Conservation (phyloP, 2,888 invertebrate species). For the Euzetes globulus region DNA sequence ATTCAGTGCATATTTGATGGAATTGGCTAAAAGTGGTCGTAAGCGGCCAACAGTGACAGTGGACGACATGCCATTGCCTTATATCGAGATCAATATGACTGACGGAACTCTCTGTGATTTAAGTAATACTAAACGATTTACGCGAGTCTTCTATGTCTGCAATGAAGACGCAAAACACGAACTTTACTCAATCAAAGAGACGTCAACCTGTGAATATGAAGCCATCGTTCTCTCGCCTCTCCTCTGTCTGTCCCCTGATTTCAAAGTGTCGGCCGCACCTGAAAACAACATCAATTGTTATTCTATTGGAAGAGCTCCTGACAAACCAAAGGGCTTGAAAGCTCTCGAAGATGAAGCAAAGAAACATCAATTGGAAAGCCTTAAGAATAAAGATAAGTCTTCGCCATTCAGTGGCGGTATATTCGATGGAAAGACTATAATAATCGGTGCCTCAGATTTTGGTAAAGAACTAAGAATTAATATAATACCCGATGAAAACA, state of each 20-base stretch:
- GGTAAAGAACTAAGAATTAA: conserved; percentile 30
- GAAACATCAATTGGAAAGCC: conserved; percentile 25
- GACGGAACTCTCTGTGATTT: conserved; percentile 89
- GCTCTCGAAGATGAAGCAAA: conserved; percentile 38
- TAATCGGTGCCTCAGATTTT: conserved; percentile 26
- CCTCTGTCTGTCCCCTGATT: conserved; percentile 81
- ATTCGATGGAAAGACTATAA: conserved; percentile 35
- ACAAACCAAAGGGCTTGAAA: conserved; percentile 44
- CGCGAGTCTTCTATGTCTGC: conserved; percentile 57
- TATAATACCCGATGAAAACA: not conserved
- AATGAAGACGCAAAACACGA: conserved; percentile 77
- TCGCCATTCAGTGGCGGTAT: conserved; percentile 22
- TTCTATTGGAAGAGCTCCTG: conserved; percentile 45
- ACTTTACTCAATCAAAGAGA: conserved; percentile 84
- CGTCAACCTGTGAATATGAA: conserved; percentile 89
- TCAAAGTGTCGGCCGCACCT: conserved; percentile 50
- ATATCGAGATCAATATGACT: conserved; percentile 68
- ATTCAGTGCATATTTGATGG: conserved; percentile 51
- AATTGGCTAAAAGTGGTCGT: conserved; percentile 54
- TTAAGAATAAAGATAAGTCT: conserved; percentile 9
- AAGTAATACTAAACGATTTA: conserved; percentile 70
- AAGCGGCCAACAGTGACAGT: conserved; percentile 55
- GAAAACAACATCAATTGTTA: conserved; percentile 48
- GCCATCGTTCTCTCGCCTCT: conserved; percentile 76
- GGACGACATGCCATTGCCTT: conserved; percentile 80